phyloP scores from a whole-genome alignment of 2,113 vertebrate species.

The Brachyhypopomus occidentalis region DNA sequence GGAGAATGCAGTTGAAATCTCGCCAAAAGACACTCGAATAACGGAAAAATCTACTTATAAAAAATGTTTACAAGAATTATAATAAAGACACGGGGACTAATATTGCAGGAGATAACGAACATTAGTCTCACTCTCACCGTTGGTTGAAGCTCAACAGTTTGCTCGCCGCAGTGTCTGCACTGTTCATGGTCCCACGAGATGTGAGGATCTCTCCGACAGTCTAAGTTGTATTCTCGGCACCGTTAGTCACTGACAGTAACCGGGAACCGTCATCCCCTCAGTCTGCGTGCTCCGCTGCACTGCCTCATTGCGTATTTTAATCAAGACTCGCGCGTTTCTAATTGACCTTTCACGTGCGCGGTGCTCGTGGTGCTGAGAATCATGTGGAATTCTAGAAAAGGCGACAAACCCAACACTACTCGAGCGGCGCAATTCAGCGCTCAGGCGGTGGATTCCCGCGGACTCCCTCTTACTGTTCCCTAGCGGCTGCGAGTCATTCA shows the following conservation, averaged over 20 bases:
- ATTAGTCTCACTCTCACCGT: slow-evolving; percentile 65
- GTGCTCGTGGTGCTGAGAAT: not conserved
- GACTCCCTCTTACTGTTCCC: not conserved
- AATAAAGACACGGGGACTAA: not conserved
- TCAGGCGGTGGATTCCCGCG: slow-evolving; percentile 4
- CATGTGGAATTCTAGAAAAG: not conserved
- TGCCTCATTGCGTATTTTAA: not conserved
- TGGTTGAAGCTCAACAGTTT: slow-evolving; percentile 81
- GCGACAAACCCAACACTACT: slow-evolving; percentile 11
- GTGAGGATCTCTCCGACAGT: slow-evolving; percentile 58
- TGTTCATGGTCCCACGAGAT: slow-evolving; percentile 73
- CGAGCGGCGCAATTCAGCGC: not conserved
- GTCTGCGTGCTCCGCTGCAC: not conserved
- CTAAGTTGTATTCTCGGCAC: slow-evolving; percentile 42
- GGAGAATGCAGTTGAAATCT: not conserved
- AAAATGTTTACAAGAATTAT: not conserved
- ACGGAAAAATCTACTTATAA: not conserved
- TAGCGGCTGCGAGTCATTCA: no score
- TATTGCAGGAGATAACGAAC: not conserved
- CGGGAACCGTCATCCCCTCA: slow-evolving; percentile 55
- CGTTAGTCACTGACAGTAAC: slow-evolving; percentile 50
- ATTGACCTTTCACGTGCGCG: no score
- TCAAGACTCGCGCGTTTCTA: not conserved
- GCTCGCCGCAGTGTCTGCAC: slow-evolving; percentile 71
- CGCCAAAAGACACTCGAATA: not conserved